Conservation (phyloP, 2,888 invertebrate genomes). For the Ypsolopha sequella region DNA sequence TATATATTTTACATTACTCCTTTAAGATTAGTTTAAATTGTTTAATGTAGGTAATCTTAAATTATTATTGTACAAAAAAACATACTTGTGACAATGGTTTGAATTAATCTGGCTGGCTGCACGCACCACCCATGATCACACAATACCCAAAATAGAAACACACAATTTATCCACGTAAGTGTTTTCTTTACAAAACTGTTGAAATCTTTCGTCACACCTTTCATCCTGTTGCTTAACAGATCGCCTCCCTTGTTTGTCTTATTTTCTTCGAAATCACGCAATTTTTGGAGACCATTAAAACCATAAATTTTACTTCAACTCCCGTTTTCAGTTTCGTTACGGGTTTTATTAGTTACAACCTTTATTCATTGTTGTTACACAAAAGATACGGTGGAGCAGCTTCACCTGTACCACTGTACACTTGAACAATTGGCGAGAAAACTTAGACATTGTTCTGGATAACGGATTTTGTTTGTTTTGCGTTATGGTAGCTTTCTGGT, state of each 20-base stretch:
- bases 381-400: background rate
- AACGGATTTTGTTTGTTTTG: conserved; percentile 4
- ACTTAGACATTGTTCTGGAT: background rate
- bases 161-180: background rate
- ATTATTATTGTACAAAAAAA: too few species aligned
- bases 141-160: background rate
- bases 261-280: conserved; percentile 5
- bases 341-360: background rate
- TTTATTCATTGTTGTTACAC: background rate
- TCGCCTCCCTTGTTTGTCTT: background rate
- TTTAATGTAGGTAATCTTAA: too few species aligned
- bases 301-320: conserved; percentile 4
- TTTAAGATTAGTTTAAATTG: too few species aligned
- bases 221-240: conserved; percentile 1
- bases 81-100: too few species aligned
- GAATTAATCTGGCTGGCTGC: background rate
- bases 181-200: background rate
- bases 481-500: background rate
- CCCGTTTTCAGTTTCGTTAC: conserved; percentile 8
- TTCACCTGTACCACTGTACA: background rate
- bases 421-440: background rate
- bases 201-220: conserved; percentile 2
- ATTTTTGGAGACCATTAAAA: background rate
- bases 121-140: background rate
- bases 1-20: too few species aligned